Conservation (phyloP, 2,888 invertebrate species). For the Chymomyza fuscimana region DNA sequence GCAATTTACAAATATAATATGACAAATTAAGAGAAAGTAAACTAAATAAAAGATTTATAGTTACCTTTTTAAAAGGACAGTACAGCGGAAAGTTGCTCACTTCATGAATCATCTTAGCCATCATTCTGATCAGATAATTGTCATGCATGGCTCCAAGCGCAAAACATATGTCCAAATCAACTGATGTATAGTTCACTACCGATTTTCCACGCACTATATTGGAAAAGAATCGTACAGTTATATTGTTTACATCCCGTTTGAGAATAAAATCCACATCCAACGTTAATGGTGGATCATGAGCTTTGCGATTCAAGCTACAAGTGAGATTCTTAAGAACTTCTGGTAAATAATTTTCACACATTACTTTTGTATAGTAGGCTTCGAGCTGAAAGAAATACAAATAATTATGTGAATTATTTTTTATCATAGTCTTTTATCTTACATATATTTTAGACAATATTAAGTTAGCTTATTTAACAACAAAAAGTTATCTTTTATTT, state of each 20-base stretch:
- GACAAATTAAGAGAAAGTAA: too few relatives aligned
- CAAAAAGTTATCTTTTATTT: too few relatives aligned
- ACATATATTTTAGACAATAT: too few relatives aligned
- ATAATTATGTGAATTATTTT: too few relatives aligned
- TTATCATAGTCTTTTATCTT: too few relatives aligned
- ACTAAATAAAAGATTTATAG: background rate
- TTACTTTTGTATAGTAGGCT: constrained; percentile 8
- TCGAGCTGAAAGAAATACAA: background rate
- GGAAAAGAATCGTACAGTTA: background rate
- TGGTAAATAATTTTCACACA: constrained; percentile 1
- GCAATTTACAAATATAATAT: background rate
- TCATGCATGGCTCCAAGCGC: constrained; percentile 7
- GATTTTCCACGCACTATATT: background rate
- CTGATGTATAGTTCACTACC: background rate
- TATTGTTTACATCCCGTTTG: background rate
- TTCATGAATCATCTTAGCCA: background rate
- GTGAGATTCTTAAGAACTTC: background rate
- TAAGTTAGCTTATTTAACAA: too few relatives aligned
- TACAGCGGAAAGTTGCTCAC: constrained; percentile 13
- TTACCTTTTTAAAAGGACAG: constrained; percentile 21
- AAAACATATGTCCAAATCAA: constrained; percentile 5
- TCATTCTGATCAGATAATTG: constrained; percentile 8
- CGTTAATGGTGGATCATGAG: background rate
- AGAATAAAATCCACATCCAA: background rate
- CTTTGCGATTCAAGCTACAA: background rate